These are phyloP conservation scores for Fulmarus glacialis DNA, from an alignment of 2,113 vertebrate genomes.

Conservation along the genomic window DNA sequence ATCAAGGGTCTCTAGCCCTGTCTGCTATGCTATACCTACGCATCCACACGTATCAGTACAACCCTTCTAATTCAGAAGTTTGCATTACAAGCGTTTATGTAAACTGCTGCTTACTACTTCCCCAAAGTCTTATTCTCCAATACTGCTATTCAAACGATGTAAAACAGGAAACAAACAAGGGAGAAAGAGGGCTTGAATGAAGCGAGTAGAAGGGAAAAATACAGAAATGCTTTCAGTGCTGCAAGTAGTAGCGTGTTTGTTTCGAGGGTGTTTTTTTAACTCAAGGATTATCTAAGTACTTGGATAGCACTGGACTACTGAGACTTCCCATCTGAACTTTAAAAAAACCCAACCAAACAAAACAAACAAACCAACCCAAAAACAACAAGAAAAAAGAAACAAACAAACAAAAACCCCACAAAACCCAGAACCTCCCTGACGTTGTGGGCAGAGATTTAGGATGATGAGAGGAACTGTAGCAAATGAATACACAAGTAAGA, in stretches of 20 bases:
- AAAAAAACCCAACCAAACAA: not conserved
- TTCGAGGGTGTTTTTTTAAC: not conserved
- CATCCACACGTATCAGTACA: not conserved
- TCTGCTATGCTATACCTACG: not conserved
- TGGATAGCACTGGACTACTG: not conserved
- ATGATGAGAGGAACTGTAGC: not conserved
- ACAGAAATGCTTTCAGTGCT: not conserved
- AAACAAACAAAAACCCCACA: not conserved
- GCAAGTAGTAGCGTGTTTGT: not conserved
- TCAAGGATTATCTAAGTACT: not conserved
- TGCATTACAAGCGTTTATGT: not conserved
- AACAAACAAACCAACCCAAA: not conserved
- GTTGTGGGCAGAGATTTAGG: not conserved
- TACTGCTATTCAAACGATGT: not conserved
- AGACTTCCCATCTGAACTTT: not conserved
- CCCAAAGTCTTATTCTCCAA: not conserved
- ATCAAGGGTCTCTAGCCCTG: not conserved
- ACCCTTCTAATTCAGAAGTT: not conserved
- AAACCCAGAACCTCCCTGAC: not conserved
- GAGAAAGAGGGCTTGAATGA: not conserved
- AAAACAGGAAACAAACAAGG: not conserved
- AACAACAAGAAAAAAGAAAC: too few species aligned
- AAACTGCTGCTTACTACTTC: not conserved
- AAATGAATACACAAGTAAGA: not conserved
- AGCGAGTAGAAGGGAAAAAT: not conserved